A percentile compares a stretch with the other conserved stretches of the same genome.
These are phyloP conservation scores for Tautogolabrus adspersus DNA, from an alignment of 2,113 vertebrate genomes.

Conservation along the genomic window DNA sequence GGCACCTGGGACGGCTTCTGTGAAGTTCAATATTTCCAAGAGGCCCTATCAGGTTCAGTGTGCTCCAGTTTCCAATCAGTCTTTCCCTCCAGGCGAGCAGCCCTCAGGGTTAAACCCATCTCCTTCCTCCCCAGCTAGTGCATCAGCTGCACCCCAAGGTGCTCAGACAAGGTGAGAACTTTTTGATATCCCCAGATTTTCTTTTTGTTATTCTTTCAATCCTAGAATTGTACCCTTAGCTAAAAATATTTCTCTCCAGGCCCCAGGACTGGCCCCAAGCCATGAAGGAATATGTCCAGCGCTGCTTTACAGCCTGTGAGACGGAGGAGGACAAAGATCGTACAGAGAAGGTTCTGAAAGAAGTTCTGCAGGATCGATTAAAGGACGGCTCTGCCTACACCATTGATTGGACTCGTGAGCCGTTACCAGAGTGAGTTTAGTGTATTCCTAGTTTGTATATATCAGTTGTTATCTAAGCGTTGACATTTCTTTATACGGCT, in stretches of 20 bases:
- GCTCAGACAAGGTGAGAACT: slow-evolving; percentile 74
- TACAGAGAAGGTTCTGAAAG: slow-evolving; percentile 92
- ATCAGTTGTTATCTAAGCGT: no score
- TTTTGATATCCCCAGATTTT: neutral
- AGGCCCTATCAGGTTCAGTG: slow-evolving; percentile 83
- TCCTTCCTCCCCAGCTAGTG: slow-evolving; percentile 62
- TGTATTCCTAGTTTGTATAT: neutral
- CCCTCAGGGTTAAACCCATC: slow-evolving; percentile 53
- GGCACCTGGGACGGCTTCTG: slow-evolving; percentile 86
- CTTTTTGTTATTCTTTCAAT: neutral
- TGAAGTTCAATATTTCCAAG: slow-evolving; percentile 93
- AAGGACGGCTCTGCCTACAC: slow-evolving; percentile 95
- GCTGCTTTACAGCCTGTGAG: slow-evolving; percentile 94
- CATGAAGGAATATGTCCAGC: slow-evolving; percentile 96
- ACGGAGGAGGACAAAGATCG: slow-evolving; percentile 93
- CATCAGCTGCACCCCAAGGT: slow-evolving; percentile 57
- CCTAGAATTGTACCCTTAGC: neutral
- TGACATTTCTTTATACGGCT: neutral
- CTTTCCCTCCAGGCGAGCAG: slow-evolving; percentile 81
- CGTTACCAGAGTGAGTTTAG: slow-evolving; percentile 86
- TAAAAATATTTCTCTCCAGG: slow-evolving; percentile 65
- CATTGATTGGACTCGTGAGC: slow-evolving; percentile 92
- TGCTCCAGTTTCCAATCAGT: slow-evolving; percentile 83
- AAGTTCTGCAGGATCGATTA: slow-evolving; percentile 90
- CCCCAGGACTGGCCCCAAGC: slow-evolving; percentile 93